These are phyloP conservation scores for Tortricodes alternella DNA, from an alignment of 2,888 invertebrate species.

Conservation along the genomic window DNA sequence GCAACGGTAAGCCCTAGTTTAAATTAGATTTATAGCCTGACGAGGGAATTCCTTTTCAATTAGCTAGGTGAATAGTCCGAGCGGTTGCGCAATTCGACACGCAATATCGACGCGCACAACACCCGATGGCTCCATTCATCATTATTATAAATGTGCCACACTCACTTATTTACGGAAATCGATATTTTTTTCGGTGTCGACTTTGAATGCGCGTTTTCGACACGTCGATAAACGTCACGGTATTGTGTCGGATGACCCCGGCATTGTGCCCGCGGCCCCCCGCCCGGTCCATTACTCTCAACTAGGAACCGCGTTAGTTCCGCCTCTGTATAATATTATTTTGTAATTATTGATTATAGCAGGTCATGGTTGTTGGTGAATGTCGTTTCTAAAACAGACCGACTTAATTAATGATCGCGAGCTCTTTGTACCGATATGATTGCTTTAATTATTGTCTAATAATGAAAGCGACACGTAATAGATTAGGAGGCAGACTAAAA, in stretches of 20 bases:
- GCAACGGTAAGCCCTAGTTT: conserved; percentile 66
- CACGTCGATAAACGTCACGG: conserved; percentile 77
- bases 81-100: conserved; percentile 73
- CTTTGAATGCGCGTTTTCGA: conserved; percentile 73
- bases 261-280: conserved; percentile 69
- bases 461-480: conserved; percentile 52
- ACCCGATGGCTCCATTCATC: conserved; percentile 78
- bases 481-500: too few relatives aligned
- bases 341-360: conserved; percentile 79
- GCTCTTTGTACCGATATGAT: conserved; percentile 51
- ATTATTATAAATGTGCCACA: conserved; percentile 82
- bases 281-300: conserved; percentile 49
- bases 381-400: conserved; percentile 60
- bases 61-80: conserved; percentile 70
- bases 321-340: conserved; percentile 67
- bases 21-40: conserved; percentile 72
- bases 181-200: conserved; percentile 81
- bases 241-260: conserved; percentile 76
- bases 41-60: conserved; percentile 76
- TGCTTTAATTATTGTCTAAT: conserved; percentile 56
- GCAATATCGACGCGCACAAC: conserved; percentile 73
- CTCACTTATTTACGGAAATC: conserved; percentile 83
- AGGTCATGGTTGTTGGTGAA: conserved; percentile 69
- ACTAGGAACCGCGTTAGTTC: conserved; percentile 70
- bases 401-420: conserved; percentile 64